Conservation (phyloP, 1,140 invertebrate genomes). For the Pentalonia nigronervosa region DNA sequence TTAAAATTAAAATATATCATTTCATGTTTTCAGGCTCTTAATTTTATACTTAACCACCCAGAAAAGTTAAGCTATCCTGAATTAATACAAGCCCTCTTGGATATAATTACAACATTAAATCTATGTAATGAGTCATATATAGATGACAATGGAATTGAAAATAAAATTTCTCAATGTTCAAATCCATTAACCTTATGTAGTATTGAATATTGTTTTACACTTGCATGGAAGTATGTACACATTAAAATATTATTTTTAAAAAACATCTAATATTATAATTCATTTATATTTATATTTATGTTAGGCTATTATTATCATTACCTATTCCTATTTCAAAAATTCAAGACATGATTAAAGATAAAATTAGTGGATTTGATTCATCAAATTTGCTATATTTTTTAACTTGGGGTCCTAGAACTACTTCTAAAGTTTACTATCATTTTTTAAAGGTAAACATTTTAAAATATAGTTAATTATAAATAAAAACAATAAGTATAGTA, state of each 20-base stretch:
- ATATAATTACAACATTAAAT: constrained; percentile 69
- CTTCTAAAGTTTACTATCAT: constrained; percentile 75
- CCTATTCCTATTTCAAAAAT: constrained; percentile 67
- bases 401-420: constrained; percentile 77
- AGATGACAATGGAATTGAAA: constrained; percentile 18
- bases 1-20: not conserved
- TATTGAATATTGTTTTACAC: constrained; percentile 89
- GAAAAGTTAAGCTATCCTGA: constrained; percentile 89
- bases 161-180: not conserved
- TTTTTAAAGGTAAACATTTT: constrained; percentile 72
- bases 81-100: constrained; percentile 84
- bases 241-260: constrained; percentile 30
- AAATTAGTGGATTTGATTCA: constrained; percentile 59
- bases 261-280: constrained; percentile 20
- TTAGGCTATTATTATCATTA: constrained; percentile 76
- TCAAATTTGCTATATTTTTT: constrained; percentile 75
- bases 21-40: constrained; percentile 74
- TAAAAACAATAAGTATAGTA: not conserved
- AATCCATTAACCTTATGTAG: constrained; percentile 73
- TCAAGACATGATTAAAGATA: constrained; percentile 30
- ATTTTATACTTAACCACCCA: constrained; percentile 88
- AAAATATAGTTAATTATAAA: not conserved
- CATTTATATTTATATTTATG: constrained; percentile 59
- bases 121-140: not conserved
- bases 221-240: constrained; percentile 76